These are phyloP conservation scores for Pogonomyrmex californicus DNA, from an alignment of 1,140 invertebrate species.

Conservation along the genomic window DNA sequence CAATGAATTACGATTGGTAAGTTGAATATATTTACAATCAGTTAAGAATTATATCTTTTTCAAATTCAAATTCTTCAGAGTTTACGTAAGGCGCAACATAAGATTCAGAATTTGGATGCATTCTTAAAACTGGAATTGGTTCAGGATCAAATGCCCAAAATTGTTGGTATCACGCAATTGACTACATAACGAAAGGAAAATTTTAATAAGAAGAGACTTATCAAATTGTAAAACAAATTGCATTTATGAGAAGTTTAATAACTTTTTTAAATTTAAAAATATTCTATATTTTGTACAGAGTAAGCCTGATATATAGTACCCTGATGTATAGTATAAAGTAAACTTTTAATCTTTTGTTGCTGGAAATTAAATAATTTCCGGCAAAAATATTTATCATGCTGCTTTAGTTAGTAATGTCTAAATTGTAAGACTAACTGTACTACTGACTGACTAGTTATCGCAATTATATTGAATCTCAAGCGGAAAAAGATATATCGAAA, in stretches of 20 bases:
- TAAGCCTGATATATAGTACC: not conserved
- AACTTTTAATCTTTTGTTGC: too few species aligned
- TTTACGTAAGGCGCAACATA: constrained; percentile 76
- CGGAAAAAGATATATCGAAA: too few species aligned
- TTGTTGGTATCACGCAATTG: constrained; percentile 77
- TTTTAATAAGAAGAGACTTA: not conserved
- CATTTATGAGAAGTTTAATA: not conserved
- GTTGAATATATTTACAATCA: constrained; percentile 9
- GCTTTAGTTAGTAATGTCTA: too few species aligned
- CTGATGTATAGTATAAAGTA: too few species aligned
- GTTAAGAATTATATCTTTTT: not conserved
- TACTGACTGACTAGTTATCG: too few species aligned
- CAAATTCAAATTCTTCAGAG: constrained; percentile 69
- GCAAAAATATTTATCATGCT: too few species aligned
- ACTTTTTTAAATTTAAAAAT: not conserved
- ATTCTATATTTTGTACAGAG: not conserved
- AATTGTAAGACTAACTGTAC: too few species aligned
- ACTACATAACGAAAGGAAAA: constrained; percentile 71
- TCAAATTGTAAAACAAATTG: constrained; percentile 1
- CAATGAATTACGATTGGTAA: constrained; percentile 77
- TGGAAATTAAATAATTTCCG: too few species aligned
- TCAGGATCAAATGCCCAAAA: constrained; percentile 68
- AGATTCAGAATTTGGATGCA: constrained; percentile 77
- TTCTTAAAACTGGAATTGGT: constrained; percentile 80
- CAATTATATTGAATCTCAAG: too few species aligned